These are phyloP conservation scores for Ibidorhyncha struthersii DNA, from an alignment of 2,113 vertebrate species.

Conservation along the genomic window DNA sequence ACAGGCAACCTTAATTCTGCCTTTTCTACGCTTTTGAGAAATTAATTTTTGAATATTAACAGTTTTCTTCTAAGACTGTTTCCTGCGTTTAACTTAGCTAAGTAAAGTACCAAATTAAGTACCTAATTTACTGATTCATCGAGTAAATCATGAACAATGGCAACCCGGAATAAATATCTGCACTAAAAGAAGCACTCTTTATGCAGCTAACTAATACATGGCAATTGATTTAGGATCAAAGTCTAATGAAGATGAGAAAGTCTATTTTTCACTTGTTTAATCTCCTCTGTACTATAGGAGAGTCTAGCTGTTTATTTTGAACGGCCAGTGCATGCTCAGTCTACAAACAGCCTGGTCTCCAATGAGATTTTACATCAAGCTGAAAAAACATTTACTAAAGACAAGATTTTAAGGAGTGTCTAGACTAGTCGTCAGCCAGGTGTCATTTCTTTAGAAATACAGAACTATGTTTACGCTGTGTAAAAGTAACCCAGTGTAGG, in stretches of 20 bases:
- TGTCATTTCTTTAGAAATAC: not conserved
- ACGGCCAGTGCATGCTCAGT: not conserved
- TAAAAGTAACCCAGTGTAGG: not conserved
- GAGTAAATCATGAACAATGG: not conserved
- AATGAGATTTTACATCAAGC: not conserved
- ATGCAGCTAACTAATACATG: not conserved
- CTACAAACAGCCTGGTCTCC: not conserved
- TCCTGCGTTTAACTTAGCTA: not conserved
- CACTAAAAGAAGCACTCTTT: not conserved
- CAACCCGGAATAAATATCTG: not conserved
- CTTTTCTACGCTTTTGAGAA: not conserved
- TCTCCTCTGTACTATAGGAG: fast-evolving
- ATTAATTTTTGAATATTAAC: not conserved
- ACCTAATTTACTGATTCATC: not conserved
- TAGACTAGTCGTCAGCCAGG: not conserved
- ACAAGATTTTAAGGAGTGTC: not conserved
- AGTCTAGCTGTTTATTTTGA: not conserved
- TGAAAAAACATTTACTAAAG: not conserved
- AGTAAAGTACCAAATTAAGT: not conserved
- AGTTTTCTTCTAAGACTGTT: not conserved
- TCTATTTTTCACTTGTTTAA: not conserved
- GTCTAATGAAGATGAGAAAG: not conserved
- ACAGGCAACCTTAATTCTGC: not conserved
- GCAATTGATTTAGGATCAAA: not conserved
- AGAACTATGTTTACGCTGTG: not conserved